phyloP scores from a whole-genome alignment of 2,888 invertebrate genomes.

The Oscheius sp. region DNA sequence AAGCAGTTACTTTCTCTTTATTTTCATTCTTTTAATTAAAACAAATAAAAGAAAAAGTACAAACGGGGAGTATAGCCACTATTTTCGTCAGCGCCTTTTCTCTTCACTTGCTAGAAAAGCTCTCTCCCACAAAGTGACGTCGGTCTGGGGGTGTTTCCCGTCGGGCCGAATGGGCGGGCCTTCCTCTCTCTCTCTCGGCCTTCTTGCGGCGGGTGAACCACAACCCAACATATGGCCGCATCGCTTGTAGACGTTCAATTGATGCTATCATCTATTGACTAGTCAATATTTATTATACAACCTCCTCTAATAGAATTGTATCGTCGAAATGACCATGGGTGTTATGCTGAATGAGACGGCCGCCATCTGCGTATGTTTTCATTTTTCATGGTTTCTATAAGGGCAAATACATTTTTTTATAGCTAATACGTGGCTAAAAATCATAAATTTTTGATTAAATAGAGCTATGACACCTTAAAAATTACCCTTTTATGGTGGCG shows the following conservation, averaged over 20 bases:
- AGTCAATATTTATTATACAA: slow-evolving; percentile 6
- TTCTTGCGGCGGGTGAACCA: slow-evolving; percentile 3
- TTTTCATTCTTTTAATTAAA: no score
- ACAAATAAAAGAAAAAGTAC: background rate
- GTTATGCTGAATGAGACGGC: background rate
- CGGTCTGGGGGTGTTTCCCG: slow-evolving; percentile 24
- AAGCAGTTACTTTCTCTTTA: no score
- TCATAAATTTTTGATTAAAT: background rate
- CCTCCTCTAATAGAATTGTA: background rate
- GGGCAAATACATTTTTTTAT: background rate
- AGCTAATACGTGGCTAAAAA: background rate
- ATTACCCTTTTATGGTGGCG: background rate
- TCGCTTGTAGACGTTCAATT: slow-evolving; percentile 7
- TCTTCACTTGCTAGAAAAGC: background rate
- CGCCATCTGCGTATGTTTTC: slow-evolving; percentile 21
- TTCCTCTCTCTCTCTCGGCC: slow-evolving; percentile 3
- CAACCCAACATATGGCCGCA: background rate
- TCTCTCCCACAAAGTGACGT: background rate
- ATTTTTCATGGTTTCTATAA: no score
- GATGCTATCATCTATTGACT: background rate
- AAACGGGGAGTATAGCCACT: background rate
- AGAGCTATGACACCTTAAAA: background rate
- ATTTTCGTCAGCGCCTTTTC: background rate
- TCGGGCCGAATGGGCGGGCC: slow-evolving; percentile 1
- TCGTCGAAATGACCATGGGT: slow-evolving; percentile 11